A percentile compares a stretch with the other conserved stretches of the same genome.
Conservation (phyloP, 2,113 vertebrate species). For the Lagopus muta region DNA sequence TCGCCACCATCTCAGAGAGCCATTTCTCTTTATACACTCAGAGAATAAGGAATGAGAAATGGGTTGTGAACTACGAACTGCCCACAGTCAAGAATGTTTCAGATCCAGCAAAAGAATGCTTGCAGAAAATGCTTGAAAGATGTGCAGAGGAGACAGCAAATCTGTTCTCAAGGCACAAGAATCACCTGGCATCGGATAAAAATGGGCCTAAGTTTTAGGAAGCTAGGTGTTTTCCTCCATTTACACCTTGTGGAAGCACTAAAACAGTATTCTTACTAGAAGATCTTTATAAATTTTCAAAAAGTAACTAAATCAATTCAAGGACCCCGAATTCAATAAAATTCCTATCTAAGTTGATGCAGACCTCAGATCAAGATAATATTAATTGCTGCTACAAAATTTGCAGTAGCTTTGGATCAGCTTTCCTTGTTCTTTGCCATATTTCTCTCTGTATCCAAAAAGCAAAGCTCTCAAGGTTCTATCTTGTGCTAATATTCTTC, state of each 20-base stretch:
- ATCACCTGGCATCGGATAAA: neutral
- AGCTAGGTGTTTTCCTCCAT: neutral
- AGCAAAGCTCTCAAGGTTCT: neutral
- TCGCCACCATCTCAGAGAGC: neutral
- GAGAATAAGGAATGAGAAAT: neutral
- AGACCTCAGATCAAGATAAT: neutral
- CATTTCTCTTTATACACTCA: neutral
- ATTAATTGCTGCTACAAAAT: neutral
- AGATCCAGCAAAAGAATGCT: neutral
- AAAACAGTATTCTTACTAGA: neutral
- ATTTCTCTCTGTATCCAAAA: neutral
- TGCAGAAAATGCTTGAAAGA: neutral
- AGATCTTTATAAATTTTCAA: neutral
- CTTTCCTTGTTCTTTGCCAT: neutral
- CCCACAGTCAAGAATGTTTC: neutral
- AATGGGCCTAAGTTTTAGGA: neutral
- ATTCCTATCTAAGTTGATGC: accelerated
- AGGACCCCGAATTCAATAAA: neutral
- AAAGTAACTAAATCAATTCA: neutral
- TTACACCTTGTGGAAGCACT: neutral
- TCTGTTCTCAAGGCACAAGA: neutral
- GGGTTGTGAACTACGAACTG: accelerated
- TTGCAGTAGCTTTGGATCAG: neutral
- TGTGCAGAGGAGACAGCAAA: neutral
- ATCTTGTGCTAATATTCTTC: neutral